Conservation (phyloP, 2,113 vertebrate genomes). For the Donacobius atricapilla region DNA sequence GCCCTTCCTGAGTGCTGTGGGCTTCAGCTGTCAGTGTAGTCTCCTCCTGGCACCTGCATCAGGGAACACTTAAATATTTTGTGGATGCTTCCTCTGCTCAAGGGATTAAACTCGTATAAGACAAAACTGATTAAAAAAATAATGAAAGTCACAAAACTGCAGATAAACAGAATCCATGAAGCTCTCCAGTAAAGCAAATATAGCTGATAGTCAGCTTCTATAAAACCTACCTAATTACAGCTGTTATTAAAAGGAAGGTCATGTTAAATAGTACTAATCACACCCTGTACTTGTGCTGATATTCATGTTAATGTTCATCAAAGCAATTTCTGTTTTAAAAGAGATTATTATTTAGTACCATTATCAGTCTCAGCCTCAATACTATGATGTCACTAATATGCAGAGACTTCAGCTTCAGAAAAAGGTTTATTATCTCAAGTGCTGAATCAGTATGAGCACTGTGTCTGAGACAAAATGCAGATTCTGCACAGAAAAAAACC, state of each 20-base stretch:
- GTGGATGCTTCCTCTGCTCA: background rate
- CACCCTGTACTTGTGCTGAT: constrained; percentile 46
- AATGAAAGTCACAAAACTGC: background rate
- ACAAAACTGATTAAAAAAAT: background rate
- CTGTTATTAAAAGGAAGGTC: constrained; percentile 53
- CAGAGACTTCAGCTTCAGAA: constrained; percentile 55
- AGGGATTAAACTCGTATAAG: background rate
- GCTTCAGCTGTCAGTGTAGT: background rate
- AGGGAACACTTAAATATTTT: background rate
- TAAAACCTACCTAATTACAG: constrained; percentile 43
- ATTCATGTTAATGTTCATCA: constrained; percentile 64
- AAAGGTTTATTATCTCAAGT: constrained; percentile 56
- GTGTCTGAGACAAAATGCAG: background rate
- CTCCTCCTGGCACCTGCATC: background rate
- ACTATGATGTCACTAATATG: constrained; percentile 50
- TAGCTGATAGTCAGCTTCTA: background rate
- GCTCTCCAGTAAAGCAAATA: background rate
- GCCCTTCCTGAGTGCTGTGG: background rate
- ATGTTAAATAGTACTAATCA: constrained; percentile 64
- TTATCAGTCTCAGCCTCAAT: constrained; percentile 47
- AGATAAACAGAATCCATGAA: background rate
- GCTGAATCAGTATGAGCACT: constrained; percentile 8
- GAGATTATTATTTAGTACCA: constrained; percentile 53
- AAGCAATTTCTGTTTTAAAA: constrained; percentile 68
- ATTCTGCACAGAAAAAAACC: background rate